Base-by-base conservation (phyloP, 2,888 invertebrate species). In the Lochmaea crataegi region DNA sequence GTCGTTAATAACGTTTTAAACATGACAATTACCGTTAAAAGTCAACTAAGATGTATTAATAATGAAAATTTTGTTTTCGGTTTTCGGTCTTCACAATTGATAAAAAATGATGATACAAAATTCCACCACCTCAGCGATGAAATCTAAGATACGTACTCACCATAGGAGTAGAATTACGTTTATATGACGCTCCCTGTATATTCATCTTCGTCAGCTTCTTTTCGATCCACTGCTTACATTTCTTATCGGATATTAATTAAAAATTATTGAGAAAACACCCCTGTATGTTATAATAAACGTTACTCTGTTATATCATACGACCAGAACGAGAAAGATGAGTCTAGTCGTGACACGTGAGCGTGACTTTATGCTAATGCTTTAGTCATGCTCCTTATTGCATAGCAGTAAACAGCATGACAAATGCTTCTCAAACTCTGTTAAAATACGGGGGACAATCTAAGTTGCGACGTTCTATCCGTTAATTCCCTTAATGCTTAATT, bases 341-440 rank as follows among this genome's bases (percentile, higher is more conserved):
- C 48, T 14, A 48, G 14, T 42, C 22, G 41, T 14, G 60, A 14
- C 58, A 66, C 71, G 60, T 71, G 71, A 71, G 6, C 66, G 48
- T 66, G 51, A 51, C 60, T 53, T 5, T 26, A 58, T 60, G 65
- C 32, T 65, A 71, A 71, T 71, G 60, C 53, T 65, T 71, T n/a
- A 26, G 65, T 66, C 66, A 71, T 66, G 65, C 53, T 65, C 41
- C 71, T 71, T 71, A 71, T 53, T 60, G 58, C 48, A 48, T 66
- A 58, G 32, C 9, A 53, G 71, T 18, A 64, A 65, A 73, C 72
- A 71, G 72, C 70, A 69, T 75, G 75, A 75, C 75, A 71, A 71
- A 75, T 73, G 72, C 70, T 72, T 63, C 64, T 72, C 70, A 68
- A 75, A 63, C 70, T 67, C 32, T 51, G 60, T 18, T 18, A 2